Percentiles rank a stretch among this genome's conserved stretches.
Conservation (phyloP, 2,888 invertebrate species). For the Plebejus argus region DNA sequence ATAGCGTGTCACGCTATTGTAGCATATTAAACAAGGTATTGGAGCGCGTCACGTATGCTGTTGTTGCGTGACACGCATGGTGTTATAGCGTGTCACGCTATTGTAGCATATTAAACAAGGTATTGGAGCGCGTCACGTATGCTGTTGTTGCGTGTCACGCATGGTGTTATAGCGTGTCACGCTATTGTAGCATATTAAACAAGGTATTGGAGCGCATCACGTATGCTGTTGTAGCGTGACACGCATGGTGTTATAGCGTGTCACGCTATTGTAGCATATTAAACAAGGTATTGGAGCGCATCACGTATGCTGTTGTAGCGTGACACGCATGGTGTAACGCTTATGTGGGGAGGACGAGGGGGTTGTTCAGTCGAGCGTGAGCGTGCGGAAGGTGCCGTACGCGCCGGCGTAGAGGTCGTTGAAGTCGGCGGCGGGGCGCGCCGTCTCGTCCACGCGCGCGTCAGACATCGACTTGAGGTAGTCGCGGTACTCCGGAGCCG, state of each 20-base stretch:
- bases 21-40: too few relatives aligned
- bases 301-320: not conserved
- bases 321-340: not conserved
- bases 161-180: too few relatives aligned
- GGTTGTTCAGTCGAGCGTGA: conserved; percentile 3
- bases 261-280: too few relatives aligned
- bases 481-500: not conserved
- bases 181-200: too few relatives aligned
- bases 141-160: not conserved
- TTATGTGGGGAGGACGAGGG: not conserved
- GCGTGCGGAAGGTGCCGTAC: conserved; percentile 25
- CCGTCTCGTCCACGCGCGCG: not conserved
- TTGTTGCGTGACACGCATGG: too few relatives aligned
- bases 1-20: too few relatives aligned
- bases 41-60: not conserved
- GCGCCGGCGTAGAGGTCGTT: conserved; percentile 25
- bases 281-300: too few relatives aligned
- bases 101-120: too few relatives aligned
- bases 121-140: too few relatives aligned
- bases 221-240: too few relatives aligned
- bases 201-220: too few relatives aligned
- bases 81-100: too few relatives aligned
- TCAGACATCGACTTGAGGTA: not conserved
- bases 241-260: not conserved
- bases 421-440: conserved; percentile 16